phyloP scores from a whole-genome alignment of 2,797 vertebrate species.

The Characodon lateralis region DNA sequence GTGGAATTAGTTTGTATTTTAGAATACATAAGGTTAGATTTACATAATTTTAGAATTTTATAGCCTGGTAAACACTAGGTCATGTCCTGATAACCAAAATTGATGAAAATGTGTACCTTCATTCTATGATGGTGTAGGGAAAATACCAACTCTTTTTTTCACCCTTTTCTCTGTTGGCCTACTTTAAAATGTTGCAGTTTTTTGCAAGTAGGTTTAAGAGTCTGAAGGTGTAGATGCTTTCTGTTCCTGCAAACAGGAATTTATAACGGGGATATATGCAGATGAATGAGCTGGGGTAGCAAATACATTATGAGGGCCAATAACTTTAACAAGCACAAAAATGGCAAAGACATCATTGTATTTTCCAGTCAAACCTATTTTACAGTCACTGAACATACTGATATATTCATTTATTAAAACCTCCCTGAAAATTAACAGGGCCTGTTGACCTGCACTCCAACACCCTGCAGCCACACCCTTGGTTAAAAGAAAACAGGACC shows the following conservation, averaged over 20 bases:
- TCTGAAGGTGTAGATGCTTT: not conserved
- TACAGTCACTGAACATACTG: not conserved
- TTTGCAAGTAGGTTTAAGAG: not conserved
- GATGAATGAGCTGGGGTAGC: not conserved
- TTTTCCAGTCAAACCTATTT: not conserved
- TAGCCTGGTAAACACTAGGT: not conserved
- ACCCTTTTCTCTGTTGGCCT: not conserved
- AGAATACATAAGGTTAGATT: not conserved
- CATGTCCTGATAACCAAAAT: too few species aligned
- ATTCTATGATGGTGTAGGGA: too few species aligned
- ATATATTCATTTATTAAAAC: not conserved
- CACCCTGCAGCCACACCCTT: not conserved
- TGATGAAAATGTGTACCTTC: too few species aligned
- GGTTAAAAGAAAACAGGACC: slow-evolving; percentile 2
- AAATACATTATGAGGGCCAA: not conserved
- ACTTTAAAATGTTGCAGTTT: not conserved
- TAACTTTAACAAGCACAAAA: not conserved
- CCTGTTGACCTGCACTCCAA: not conserved
- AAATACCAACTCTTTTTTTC: too few species aligned
- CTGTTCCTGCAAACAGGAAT: not conserved
- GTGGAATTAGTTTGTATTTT: too few species aligned
- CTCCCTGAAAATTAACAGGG: not conserved
- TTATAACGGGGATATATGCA: not conserved
- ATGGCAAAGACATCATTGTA: not conserved
- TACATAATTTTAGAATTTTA: too few species aligned